Base-by-base conservation (phyloP, 2,888 invertebrate species). In the Microctonus brassicae region DNA sequence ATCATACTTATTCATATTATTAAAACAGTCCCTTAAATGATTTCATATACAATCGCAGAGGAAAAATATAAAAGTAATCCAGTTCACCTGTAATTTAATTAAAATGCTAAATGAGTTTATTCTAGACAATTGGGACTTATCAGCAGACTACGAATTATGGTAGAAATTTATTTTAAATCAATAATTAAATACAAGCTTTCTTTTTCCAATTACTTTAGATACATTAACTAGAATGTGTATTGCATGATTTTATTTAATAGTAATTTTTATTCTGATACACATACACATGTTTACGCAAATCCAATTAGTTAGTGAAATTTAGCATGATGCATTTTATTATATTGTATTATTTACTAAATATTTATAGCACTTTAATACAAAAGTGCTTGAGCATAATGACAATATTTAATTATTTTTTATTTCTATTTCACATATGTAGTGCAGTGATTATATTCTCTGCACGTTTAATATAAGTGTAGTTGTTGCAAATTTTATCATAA, bases 181-280 rank as follows among this genome's bases (percentile, higher is more conserved):
- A n/a, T 11, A 36, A 36, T 29, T 42, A 71, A 70, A 69, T 70
- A 78, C 82, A 84, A 85, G 85, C 86, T 86, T 85, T 86, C 75
- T 84, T 85, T 85, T 86, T 86, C 84, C 82, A 77, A 77, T 72
- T 74, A 76, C 73, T 69, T 66, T 72, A 70, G 17, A 57, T 58
- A 69, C 52, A 55, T 60, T 70, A 60, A 17, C 53, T 72, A 66
- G 22, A 68, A 52, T 73, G 34, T 39, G 74, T 74, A 73, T 52
- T 74, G 76, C 82, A 82, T 82, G 82, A 73, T 58, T 70, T 73
- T 55, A 74, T 75, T 76, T 62, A 62, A 29, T 55, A 36, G 63
- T 61, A 22, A 34, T 39, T 29, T 34, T 58, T 22, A 26, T 55
- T 11, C 7, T n/a, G 9, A 17, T 17, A 47, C 29, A 55, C 24